These are phyloP conservation scores for Lota lota DNA, from an alignment of 2,113 vertebrate species.

Conservation along the genomic window DNA sequence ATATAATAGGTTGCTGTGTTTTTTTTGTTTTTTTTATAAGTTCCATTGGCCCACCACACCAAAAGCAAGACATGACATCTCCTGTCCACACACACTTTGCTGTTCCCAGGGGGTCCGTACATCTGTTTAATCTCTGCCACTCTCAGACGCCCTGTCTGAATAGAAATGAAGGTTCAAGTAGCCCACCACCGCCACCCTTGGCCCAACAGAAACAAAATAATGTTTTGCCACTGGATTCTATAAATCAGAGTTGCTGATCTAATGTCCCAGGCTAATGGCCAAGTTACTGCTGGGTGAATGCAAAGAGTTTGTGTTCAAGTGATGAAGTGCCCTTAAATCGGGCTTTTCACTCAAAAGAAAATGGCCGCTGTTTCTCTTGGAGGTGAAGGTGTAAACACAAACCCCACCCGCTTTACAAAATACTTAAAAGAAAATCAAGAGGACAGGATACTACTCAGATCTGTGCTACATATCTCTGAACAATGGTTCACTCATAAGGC, in stretches of 20 bases:
- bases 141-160: slow-evolving; percentile 6
- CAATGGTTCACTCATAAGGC: no score
- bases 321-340: background rate
- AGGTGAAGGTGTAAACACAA: no score
- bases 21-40: slow-evolving; percentile 28
- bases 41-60: slow-evolving; percentile 5
- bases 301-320: slow-evolving; percentile 27
- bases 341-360: no score
- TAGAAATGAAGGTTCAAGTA: slow-evolving; percentile 23
- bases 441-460: no score
- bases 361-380: no score
- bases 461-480: no score
- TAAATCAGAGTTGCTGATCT: slow-evolving; percentile 28
- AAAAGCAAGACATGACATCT: slow-evolving; percentile 23
- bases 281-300: slow-evolving; percentile 26
- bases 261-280: slow-evolving; percentile 24
- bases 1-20: slow-evolving; percentile 23
- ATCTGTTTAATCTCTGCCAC: slow-evolving; percentile 30
- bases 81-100: background rate
- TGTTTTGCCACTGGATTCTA: slow-evolving; percentile 10
- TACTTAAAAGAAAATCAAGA: no score
- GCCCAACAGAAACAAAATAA: no score
- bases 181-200: background rate
- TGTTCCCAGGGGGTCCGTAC: slow-evolving; percentile 21
- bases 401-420: no score